A percentile compares a stretch with the other conserved stretches of the same genome.
Conservation (phyloP, 2,888 invertebrate genomes). For the Eupsilia transversa region DNA sequence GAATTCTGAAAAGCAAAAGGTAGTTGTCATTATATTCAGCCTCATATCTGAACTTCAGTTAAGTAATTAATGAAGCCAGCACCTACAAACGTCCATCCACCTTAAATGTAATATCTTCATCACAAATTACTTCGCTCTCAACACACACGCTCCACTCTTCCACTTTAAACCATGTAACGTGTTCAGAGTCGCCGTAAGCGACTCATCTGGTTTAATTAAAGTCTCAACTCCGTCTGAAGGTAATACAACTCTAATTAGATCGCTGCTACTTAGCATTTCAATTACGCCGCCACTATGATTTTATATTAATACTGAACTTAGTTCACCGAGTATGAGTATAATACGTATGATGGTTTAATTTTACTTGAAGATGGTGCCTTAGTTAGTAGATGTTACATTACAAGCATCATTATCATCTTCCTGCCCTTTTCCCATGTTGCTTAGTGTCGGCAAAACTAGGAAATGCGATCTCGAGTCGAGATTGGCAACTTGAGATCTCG, state of each 20-base stretch:
- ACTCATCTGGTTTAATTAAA: slow-evolving; percentile 69
- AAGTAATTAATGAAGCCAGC: neutral
- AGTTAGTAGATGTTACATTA: neutral
- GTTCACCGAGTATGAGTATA: neutral
- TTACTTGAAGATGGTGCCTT: neutral
- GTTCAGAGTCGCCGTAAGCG: slow-evolving; percentile 54
- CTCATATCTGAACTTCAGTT: too few species aligned
- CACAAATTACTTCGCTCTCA: slow-evolving; percentile 20
- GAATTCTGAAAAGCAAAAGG: neutral
- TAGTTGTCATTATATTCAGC: neutral
- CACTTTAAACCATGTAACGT: slow-evolving; percentile 19
- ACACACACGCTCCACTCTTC: slow-evolving; percentile 7
- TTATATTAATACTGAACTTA: slow-evolving; percentile 48
- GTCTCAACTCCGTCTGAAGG: slow-evolving; percentile 54
- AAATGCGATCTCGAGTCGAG: neutral
- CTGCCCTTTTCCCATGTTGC: neutral
- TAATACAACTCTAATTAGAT: slow-evolving; percentile 67
- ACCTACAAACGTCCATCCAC: neutral
- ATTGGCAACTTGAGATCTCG: neutral
- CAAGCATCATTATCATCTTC: neutral
- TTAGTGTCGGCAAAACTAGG: neutral
- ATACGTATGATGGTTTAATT: slow-evolving; percentile 7
- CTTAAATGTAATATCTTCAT: slow-evolving; percentile 18
- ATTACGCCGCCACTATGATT: slow-evolving; percentile 58
- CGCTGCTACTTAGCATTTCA: slow-evolving; percentile 62